Percentiles rank a stretch among this genome's conserved stretches.
phyloP scores from a whole-genome alignment of 2,888 invertebrate genomes.

The Nymphalis polychloros region DNA sequence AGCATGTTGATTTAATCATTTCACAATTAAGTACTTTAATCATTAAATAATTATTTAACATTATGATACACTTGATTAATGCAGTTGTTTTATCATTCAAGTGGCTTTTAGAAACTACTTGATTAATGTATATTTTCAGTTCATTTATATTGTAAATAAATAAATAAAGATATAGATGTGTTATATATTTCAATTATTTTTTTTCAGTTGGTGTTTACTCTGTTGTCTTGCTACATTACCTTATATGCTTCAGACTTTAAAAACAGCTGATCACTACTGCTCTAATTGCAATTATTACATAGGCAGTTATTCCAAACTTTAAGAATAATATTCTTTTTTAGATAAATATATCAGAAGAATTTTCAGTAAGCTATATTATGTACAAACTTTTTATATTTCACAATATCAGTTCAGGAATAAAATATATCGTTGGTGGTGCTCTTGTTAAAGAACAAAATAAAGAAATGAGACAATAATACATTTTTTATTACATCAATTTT shows the following conservation, averaged over 20 bases:
- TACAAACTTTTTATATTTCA: too few relatives aligned
- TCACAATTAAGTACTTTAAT: not conserved
- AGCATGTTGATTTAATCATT: not conserved
- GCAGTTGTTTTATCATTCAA: not conserved
- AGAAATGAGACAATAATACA: not conserved
- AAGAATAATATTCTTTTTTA: not conserved
- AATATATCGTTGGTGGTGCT: not conserved
- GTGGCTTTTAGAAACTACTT: not conserved
- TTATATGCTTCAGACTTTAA: conserved; percentile 60
- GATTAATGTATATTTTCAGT: conserved; percentile 40
- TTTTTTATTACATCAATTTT: not conserved
- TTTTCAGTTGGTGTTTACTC: conserved; percentile 72
- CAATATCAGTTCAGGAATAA: not conserved
- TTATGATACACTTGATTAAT: not conserved
- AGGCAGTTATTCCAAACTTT: conserved; percentile 60
- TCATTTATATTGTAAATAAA: too few relatives aligned
- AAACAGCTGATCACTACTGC: conserved; percentile 69
- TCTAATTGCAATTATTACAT: conserved; percentile 65
- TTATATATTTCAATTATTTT: not conserved
- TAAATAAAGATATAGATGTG: not conserved
- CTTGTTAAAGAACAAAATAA: not conserved
- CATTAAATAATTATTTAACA: too few relatives aligned
- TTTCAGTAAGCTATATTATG: too few relatives aligned
- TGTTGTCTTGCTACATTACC: conserved; percentile 72
- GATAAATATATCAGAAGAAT: too few relatives aligned